These are phyloP conservation scores for Lepidurus packardi DNA, from an alignment of 1,140 invertebrate genomes.

Conservation along the genomic window DNA sequence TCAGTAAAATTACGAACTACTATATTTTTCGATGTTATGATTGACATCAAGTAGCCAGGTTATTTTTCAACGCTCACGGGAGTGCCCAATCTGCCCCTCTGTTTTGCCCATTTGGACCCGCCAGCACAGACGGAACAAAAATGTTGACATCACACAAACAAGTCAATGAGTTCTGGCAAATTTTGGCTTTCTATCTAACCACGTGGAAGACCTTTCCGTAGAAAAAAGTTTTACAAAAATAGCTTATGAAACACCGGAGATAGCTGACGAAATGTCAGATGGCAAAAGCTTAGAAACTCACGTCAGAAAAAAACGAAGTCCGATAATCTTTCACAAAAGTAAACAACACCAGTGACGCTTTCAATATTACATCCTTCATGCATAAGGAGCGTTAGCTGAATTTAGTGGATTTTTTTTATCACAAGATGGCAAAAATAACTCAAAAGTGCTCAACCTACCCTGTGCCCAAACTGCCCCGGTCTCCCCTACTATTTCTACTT, in stretches of 20 bases:
- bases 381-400: not conserved
- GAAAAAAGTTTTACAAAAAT: not conserved
- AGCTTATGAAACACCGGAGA: not conserved
- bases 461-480: not conserved
- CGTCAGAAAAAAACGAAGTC: not conserved
- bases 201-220: not conserved
- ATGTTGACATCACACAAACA: not conserved
- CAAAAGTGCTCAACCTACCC: not conserved
- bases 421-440: not conserved
- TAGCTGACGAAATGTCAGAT: conserved; percentile 5
- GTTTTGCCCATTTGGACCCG: too few species aligned
- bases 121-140: not conserved
- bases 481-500: too few species aligned
- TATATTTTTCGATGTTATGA: not conserved
- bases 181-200: not conserved
- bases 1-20: not conserved
- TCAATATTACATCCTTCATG: not conserved
- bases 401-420: not conserved
- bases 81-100: too few species aligned
- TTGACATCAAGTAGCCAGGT: not conserved
- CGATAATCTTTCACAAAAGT: not conserved
- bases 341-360: not conserved
- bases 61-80: not conserved
- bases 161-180: not conserved
- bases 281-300: not conserved